Percentiles rank a stretch among this genome's conserved stretches.
These are phyloP conservation scores for Dermolepida albohirtum DNA, from an alignment of 2,888 invertebrate species.

Conservation along the genomic window DNA sequence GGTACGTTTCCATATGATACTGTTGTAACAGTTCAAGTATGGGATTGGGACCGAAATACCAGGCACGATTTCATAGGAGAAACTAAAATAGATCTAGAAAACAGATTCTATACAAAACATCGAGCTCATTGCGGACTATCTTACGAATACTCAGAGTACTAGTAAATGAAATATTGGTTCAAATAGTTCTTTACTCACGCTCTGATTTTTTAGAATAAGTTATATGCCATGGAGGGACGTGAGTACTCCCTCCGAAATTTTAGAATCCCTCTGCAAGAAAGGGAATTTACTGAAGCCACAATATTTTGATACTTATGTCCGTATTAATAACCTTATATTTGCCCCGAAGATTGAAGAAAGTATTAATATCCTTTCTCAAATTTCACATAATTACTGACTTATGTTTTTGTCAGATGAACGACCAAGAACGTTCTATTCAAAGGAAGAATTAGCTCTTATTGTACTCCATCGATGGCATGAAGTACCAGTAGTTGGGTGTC, in stretches of 20 bases:
- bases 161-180: not conserved
- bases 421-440: constrained; percentile 62
- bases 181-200: constrained; percentile 12
- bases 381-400: not conserved
- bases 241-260: constrained; percentile 77
- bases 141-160: constrained; percentile 75
- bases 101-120: constrained; percentile 84
- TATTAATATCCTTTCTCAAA: not conserved
- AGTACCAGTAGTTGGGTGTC: constrained; percentile 81
- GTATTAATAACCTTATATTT: constrained; percentile 65
- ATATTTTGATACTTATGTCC: constrained; percentile 67
- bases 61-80: constrained; percentile 86
- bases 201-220: constrained; percentile 66
- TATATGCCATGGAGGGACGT: constrained; percentile 84
- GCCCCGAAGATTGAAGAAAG: constrained; percentile 16
- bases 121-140: constrained; percentile 84
- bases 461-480: constrained; percentile 81
- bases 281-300: constrained; percentile 71
- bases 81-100: constrained; percentile 88
- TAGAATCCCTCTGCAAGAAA: constrained; percentile 76
- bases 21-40: constrained; percentile 77
- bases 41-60: constrained; percentile 77
- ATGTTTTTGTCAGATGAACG: constrained; percentile 56
- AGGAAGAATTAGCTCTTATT: constrained; percentile 81
- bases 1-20: constrained; percentile 82